Percentiles rank a stretch among this genome's conserved stretches.
Conservation (phyloP, 2,797 vertebrate genomes). For the Chrysolophus pictus region DNA sequence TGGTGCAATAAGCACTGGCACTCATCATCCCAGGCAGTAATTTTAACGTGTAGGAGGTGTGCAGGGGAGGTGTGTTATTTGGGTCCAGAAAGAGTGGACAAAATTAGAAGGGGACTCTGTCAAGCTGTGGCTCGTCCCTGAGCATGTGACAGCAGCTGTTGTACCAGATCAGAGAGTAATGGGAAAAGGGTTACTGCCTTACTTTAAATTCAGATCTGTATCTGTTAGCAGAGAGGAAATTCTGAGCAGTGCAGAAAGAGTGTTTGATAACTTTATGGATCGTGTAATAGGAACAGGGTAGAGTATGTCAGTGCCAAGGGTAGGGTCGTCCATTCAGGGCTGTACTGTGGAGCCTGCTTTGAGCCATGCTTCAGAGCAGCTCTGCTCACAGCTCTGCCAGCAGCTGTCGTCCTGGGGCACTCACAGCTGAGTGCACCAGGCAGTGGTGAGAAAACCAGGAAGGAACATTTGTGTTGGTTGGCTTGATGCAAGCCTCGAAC, state of each 20-base stretch:
- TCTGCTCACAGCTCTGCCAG: not conserved
- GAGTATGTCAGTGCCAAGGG: not conserved
- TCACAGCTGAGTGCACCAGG: not conserved
- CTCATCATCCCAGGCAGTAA: not conserved
- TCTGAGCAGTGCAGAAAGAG: not conserved
- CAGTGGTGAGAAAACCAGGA: not conserved
- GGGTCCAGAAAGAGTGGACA: not conserved
- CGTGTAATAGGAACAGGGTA: not conserved
- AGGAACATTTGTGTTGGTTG: not conserved
- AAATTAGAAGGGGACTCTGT: not conserved
- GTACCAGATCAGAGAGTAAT: not conserved
- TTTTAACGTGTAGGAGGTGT: not conserved
- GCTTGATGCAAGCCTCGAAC: not conserved
- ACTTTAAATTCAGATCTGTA: not conserved
- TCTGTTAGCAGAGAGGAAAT: not conserved
- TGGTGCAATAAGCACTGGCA: not conserved
- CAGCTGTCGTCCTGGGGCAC: not conserved
- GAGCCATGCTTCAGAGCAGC: not conserved
- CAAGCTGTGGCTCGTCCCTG: not conserved
- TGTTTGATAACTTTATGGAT: not conserved
- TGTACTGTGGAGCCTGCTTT: rapidly evolving
- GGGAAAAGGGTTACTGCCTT: not conserved
- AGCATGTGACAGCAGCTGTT: rapidly evolving
- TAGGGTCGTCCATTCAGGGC: not conserved
- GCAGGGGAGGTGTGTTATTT: not conserved